phyloP scores from a whole-genome alignment of 2,888 invertebrate species.

The Phorcus lineatus region DNA sequence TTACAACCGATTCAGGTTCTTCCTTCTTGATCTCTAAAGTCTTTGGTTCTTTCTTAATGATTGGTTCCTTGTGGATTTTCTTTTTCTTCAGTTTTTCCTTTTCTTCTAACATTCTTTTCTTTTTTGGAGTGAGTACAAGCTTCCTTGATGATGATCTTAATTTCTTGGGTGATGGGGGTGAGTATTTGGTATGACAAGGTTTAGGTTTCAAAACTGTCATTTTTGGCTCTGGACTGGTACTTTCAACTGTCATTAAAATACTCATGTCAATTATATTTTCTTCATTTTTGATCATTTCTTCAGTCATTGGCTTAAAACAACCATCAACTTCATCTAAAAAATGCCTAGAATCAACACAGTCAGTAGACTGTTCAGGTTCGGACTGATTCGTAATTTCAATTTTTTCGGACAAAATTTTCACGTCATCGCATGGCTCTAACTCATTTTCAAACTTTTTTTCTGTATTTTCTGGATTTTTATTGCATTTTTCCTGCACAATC shows the following conservation, averaged over 20 bases:
- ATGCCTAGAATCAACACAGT: too few species aligned
- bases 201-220: not conserved
- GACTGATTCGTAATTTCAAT: too few species aligned
- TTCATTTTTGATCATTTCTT: not conserved
- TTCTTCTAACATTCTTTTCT: conserved; percentile 12
- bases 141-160: conserved; percentile 11
- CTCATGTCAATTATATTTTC: not conserved
- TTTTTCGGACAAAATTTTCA: not conserved
- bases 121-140: conserved; percentile 1
- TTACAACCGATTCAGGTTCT: not conserved
- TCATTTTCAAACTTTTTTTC: not conserved
- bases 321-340: conserved; percentile 14
- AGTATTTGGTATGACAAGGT: not conserved
- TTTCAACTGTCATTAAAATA: not conserved
- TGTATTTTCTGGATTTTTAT: not conserved
- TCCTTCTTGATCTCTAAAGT: not conserved
- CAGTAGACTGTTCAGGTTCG: not conserved
- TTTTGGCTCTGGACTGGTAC: not conserved
- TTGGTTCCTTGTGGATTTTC: not conserved
- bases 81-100: conserved; percentile 22
- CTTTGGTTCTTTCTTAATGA: not conserved
- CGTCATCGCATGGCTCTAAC: not conserved
- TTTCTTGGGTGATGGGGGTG: not conserved
- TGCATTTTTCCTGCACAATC: conserved; percentile 17
- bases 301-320: conserved; percentile 9